Evolutionary conservation across 2,888 invertebrate genomes (phyloP).

Genomic region (Eulithis prunata): DNA sequence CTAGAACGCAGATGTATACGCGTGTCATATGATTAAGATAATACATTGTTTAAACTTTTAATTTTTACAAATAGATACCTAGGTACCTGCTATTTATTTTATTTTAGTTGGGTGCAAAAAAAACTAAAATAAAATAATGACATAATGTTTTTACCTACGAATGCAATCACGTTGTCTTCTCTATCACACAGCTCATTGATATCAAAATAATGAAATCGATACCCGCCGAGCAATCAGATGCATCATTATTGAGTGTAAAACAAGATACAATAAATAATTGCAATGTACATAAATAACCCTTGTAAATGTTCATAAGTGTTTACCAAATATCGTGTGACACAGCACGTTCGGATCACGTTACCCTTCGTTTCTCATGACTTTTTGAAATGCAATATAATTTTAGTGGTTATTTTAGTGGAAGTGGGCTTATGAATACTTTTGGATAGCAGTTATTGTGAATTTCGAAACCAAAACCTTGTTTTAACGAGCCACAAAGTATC

Average conservation of each 20-base stretch:
- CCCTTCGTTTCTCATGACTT: conserved; percentile 43
- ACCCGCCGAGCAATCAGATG: conserved; percentile 31
- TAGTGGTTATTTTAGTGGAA: conserved; percentile 32
- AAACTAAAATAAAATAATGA: too few relatives aligned
- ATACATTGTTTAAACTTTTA: too few relatives aligned
- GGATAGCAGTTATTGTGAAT: conserved; percentile 27
- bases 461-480: conserved; percentile 12
- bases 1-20: too few relatives aligned
- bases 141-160: background rate
- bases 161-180: background rate
- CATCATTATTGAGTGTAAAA: conserved; percentile 40
- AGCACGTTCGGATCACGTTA: conserved; percentile 55
- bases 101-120: too few relatives aligned
- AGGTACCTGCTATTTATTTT: too few relatives aligned
- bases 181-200: conserved; percentile 2
- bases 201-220: conserved; percentile 29
- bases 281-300: conserved; percentile 49
- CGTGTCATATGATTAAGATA: too few relatives aligned
- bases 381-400: conserved; percentile 38
- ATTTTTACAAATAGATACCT: too few relatives aligned
- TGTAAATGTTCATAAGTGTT: conserved; percentile 55
- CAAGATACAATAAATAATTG: conserved; percentile 36
- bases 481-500: conserved; percentile 13
- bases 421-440: conserved; percentile 33
- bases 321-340: conserved; percentile 57